Evolutionary conservation across 2,888 invertebrate genomes (phyloP).

Genomic region (Xestia c-nigrum): DNA sequence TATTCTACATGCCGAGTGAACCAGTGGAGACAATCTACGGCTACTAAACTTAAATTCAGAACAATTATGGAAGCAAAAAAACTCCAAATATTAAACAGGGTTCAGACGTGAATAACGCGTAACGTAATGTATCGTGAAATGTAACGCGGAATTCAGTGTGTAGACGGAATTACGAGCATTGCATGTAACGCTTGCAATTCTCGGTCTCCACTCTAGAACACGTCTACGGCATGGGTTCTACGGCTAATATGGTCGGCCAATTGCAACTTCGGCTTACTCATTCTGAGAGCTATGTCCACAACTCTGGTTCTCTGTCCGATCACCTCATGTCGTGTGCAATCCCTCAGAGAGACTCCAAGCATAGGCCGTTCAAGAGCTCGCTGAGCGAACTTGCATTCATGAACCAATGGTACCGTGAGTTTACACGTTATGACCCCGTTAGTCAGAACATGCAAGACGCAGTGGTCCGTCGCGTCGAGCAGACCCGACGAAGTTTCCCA

Average conservation of each 20-base stretch:
- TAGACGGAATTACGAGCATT: too few species aligned
- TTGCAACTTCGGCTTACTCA: background rate
- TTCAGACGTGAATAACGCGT: too few species aligned
- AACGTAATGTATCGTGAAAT: too few species aligned
- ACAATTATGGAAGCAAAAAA: too few species aligned
- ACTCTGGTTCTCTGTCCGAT: background rate
- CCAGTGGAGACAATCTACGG: slow-evolving; percentile 7
- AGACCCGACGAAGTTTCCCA: background rate
- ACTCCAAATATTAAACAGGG: too few species aligned
- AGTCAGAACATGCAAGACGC: background rate
- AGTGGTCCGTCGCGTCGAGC: background rate
- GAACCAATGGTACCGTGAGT: background rate
- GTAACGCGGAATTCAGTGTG: too few species aligned
- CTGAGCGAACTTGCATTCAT: background rate
- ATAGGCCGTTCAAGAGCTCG: background rate
- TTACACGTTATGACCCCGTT: background rate
- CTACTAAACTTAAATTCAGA: background rate
- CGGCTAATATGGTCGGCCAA: background rate
- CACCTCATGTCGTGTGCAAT: background rate
- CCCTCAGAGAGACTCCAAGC: background rate
- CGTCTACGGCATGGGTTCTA: background rate
- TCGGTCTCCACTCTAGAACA: background rate
- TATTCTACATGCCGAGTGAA: slow-evolving; percentile 10
- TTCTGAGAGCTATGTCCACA: background rate
- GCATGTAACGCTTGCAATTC: background rate